phyloP scores from a whole-genome alignment of 2,797 vertebrate species.

The Megaceryle alcyon region DNA sequence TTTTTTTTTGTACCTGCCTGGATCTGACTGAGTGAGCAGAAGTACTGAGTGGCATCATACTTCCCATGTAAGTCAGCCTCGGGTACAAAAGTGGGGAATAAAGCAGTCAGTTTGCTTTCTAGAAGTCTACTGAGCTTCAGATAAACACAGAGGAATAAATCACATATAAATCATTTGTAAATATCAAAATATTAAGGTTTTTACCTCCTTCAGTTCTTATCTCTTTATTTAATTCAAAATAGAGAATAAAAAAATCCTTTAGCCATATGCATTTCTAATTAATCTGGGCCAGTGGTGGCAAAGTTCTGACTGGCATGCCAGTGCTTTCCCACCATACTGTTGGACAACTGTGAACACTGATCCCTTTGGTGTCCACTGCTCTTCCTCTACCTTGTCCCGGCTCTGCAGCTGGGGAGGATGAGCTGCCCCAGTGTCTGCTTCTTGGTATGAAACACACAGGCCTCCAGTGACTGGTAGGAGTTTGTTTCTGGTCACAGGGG shows the following conservation, averaged over 20 bases:
- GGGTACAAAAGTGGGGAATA: neutral
- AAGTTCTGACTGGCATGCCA: neutral
- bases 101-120: neutral
- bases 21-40: neutral
- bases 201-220: neutral
- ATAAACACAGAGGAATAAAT: neutral
- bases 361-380: neutral
- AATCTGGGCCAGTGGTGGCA: neutral
- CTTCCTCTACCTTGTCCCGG: neutral
- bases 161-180: fast-evolving
- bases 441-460: neutral
- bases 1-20: neutral
- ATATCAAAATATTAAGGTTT: constrained; percentile 7
- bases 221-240: too few relatives aligned
- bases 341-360: fast-evolving
- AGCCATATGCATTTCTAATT: neutral
- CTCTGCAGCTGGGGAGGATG: neutral
- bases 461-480: neutral
- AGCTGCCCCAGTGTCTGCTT: neutral
- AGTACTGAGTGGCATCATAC: fast-evolving
- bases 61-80: neutral
- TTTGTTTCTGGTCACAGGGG: neutral
- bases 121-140: neutral
- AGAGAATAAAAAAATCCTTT: neutral
- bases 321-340: neutral